A percentile compares a stretch with the other conserved stretches of the same genome.
These are phyloP conservation scores for Chrysotoxum bicinctum DNA, from an alignment of 2,888 invertebrate genomes.

Conservation along the genomic window DNA sequence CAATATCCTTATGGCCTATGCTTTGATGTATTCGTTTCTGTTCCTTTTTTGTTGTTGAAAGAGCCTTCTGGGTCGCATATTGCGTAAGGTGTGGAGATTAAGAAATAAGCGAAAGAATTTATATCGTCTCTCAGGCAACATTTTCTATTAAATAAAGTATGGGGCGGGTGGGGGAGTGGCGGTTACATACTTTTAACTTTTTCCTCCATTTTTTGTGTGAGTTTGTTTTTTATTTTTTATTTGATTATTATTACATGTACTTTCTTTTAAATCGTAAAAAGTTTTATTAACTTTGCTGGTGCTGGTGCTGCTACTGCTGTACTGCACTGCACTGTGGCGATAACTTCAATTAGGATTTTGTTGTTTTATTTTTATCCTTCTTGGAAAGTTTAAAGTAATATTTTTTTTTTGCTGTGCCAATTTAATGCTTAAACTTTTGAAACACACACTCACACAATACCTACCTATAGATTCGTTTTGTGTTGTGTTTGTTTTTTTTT, in stretches of 20 bases:
- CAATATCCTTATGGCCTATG: conserved; percentile 38
- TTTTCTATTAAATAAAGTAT: conserved; percentile 70
- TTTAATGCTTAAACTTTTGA: conserved; percentile 45
- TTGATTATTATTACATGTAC: conserved; percentile 45
- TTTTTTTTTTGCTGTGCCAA: conserved; percentile 24
- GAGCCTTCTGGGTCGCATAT: neutral
- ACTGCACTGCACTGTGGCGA: conserved; percentile 35
- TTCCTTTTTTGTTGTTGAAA: conserved; percentile 5
- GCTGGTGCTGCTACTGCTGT: neutral
- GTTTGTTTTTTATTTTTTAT: conserved; percentile 15
- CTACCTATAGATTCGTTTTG: neutral
- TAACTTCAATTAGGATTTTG: conserved; percentile 66
- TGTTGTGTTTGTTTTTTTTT: neutral
- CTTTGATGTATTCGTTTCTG: neutral
- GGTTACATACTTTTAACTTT: conserved; percentile 36
- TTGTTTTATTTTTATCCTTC: neutral
- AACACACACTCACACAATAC: neutral
- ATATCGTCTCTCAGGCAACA: conserved; percentile 64
- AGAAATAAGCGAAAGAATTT: conserved; percentile 52
- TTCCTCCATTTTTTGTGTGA: conserved; percentile 10
- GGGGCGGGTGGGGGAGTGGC: no score
- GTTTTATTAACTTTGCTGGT: conserved; percentile 41
- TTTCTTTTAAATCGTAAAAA: conserved; percentile 66
- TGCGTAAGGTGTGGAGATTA: conserved; percentile 47
- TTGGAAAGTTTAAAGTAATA: conserved; percentile 42